phyloP scores from a whole-genome alignment of 2,113 vertebrate genomes.

The Bos indicus region DNA sequence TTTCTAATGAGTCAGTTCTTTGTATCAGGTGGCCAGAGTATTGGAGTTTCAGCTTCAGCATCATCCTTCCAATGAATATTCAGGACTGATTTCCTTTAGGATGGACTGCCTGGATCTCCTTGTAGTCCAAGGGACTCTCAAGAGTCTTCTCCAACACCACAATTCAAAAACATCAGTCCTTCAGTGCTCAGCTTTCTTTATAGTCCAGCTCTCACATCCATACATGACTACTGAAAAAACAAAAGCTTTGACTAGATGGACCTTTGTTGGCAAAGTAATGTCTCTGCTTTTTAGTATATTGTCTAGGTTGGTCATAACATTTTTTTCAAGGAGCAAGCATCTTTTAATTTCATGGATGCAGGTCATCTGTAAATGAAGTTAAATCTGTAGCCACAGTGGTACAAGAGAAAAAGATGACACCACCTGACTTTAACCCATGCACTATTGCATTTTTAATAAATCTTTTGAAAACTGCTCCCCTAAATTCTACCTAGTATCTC shows the following conservation, averaged over 20 bases:
- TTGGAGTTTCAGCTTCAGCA: neutral
- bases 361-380: neutral
- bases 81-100: neutral
- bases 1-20: neutral
- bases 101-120: neutral
- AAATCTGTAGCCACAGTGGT: neutral
- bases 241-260: neutral
- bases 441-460: neutral
- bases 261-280: neutral
- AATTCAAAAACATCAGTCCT: neutral
- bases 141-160: neutral
- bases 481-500: neutral
- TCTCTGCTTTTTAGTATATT: neutral
- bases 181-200: neutral
- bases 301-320: neutral
- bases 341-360: neutral
- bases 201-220: neutral
- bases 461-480: neutral
- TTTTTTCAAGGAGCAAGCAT: neutral
- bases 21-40: neutral
- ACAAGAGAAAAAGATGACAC: neutral
- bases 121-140: neutral
- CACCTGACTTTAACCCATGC: neutral
- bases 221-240: neutral
- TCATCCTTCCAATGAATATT: neutral